phyloP scores from a whole-genome alignment of 2,113 vertebrate species.

The Vulpes vulpes region DNA sequence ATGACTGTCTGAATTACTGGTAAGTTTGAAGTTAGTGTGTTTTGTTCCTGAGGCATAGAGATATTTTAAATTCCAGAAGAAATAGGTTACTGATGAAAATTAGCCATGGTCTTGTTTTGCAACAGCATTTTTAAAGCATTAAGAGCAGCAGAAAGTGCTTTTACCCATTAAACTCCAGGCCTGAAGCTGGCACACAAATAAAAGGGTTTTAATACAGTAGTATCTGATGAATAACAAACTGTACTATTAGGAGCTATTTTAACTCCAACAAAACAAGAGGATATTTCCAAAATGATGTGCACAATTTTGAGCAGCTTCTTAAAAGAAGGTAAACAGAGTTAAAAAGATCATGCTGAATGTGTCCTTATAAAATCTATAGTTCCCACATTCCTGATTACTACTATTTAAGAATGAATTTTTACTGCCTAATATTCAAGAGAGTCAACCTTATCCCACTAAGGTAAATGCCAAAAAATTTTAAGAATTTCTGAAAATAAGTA shows the following conservation, averaged over 20 bases:
- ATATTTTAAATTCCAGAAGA: conserved; percentile 42
- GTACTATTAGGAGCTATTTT: not conserved
- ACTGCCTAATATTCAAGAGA: not conserved
- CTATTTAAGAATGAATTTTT: not conserved
- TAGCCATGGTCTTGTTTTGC: not conserved
- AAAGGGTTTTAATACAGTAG: not conserved
- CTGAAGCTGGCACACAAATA: not conserved
- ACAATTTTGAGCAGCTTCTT: not conserved
- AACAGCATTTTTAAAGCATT: not conserved
- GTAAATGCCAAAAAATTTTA: not conserved
- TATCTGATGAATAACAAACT: not conserved
- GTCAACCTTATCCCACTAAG: not conserved
- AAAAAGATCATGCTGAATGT: not conserved
- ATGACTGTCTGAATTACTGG: conserved; percentile 31
- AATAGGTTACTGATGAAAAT: conserved; percentile 40
- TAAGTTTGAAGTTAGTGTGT: not conserved
- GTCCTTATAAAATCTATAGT: not conserved
- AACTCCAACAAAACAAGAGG: conserved; percentile 11
- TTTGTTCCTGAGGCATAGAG: conserved; percentile 52
- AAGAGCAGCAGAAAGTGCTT: not conserved
- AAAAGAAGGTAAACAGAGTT: not conserved
- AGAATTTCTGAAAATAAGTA: conserved; percentile 9
- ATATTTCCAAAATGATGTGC: not conserved
- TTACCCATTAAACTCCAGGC: not conserved
- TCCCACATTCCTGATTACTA: not conserved